Evolutionary conservation across 2,888 invertebrate species (phyloP).

Genomic region (Parthenolecanium corni): DNA sequence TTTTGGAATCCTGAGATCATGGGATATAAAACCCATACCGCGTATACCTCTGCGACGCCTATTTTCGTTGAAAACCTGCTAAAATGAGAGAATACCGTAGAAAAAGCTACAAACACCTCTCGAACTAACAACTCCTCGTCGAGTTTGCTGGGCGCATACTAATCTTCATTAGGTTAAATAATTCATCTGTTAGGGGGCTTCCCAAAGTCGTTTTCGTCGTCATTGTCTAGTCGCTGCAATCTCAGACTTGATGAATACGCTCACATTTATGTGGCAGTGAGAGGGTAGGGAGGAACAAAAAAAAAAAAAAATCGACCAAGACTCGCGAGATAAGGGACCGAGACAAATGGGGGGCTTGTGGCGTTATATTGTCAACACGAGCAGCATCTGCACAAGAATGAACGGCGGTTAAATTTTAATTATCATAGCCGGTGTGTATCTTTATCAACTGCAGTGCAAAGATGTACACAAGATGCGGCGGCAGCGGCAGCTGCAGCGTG

Average conservation of each 20-base stretch:
- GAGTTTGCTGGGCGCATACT: background rate
- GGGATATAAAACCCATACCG: too few species aligned
- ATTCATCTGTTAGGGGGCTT: constrained; percentile 9
- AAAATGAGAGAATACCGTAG: too few species aligned
- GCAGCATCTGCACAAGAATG: constrained; percentile 13
- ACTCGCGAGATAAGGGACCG: too few species aligned
- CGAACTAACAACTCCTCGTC: background rate
- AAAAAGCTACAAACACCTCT: background rate
- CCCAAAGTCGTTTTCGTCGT: background rate
- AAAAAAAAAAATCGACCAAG: too few species aligned
- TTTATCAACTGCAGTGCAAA: constrained; percentile 15
- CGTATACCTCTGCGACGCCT: too few species aligned
- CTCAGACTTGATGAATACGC: constrained; percentile 15
- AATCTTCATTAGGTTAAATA: constrained; percentile 22
- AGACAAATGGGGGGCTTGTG: background rate
- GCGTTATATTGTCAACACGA: constrained; percentile 17
- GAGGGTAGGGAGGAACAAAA: background rate
- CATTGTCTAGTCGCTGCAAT: too few species aligned
- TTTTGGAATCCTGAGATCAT: too few species aligned
- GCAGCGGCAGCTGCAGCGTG: too few species aligned
- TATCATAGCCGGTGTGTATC: constrained; percentile 14
- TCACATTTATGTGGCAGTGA: background rate
- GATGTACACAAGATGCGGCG: too few species aligned
- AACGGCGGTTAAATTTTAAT: constrained; percentile 22
- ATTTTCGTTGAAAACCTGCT: too few species aligned